Conservation (phyloP, 2,113 vertebrate species). For the Pangasianodon hypophthalmus region DNA sequence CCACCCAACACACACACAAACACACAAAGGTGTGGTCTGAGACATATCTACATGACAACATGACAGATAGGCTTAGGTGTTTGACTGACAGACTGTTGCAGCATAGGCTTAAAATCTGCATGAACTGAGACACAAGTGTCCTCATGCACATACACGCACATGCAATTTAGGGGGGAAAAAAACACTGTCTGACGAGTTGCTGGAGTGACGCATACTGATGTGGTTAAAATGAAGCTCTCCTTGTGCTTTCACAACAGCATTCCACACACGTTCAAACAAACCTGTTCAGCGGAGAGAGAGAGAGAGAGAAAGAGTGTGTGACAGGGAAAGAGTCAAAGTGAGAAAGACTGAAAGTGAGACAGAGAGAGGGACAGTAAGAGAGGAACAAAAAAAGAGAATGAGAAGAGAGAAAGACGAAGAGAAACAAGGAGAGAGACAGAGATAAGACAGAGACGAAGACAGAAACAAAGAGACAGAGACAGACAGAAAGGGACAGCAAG, state of each 20-base stretch:
- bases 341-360: neutral
- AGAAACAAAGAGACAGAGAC: neutral
- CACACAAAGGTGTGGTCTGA: neutral
- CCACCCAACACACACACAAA: neutral
- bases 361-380: neutral
- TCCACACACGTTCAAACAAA: slow-evolving; percentile 52
- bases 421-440: too few species aligned
- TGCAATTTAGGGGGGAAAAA: neutral
- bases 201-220: slow-evolving; percentile 37
- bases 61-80: neutral
- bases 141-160: neutral
- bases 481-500: neutral
- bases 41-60: slow-evolving; percentile 14
- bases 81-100: neutral
- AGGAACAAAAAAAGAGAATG: too few species aligned
- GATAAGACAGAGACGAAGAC: too few species aligned
- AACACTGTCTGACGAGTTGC: neutral
- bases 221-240: slow-evolving; percentile 32
- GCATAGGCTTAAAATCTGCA: neutral
- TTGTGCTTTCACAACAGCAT: slow-evolving; percentile 42
- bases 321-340: neutral
- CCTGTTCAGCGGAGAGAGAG: slow-evolving; percentile 35
- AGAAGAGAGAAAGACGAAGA: neutral
- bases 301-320: neutral
- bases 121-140: neutral